Evolutionary conservation across 2,113 vertebrate species (phyloP), one percentile per base, ranked within the genome.

Genomic region (Thalassoma bifasciatum): DNA sequence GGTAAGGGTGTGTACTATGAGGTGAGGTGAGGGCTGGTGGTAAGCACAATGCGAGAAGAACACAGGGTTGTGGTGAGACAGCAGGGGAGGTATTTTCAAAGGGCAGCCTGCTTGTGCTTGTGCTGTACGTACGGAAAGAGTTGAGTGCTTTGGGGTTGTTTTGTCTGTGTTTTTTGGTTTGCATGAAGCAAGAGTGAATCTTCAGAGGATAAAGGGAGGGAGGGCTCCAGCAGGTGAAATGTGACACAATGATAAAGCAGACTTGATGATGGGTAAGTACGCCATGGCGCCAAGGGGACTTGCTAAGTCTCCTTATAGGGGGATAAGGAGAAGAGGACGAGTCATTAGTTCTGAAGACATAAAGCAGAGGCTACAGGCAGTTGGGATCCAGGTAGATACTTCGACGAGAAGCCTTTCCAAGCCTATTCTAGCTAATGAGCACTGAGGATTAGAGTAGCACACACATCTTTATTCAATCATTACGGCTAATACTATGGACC

Each of bases 401-500:
- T 44, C 74, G 59, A 77, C 79, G 53, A 58, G 62, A 80, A 72
- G 36, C 71, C 71, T 89, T 85, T 63, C 51, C 50, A 86, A 75
- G 82, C 42, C 59, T 72, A 85, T 86, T 74, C 57, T 13, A 59
- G 58, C 58, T 86, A 88, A 89, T 84, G 82, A 89, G 79, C 77
- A 30, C 30, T 66, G 80, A 82, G 79, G 44, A 82, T 82, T 70
- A 70, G 23, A 81, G 75, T 34, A 44, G 71, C 59, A 21, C 57
- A 65, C 77, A 80, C 79, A 87, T 86, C 78, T 81, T 89, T 60
- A 81, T 84, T 86, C 60, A 61, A 72, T 90, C 88, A 84, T 91
- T 92, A 89, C 19, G 5, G 69, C 79, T 89, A 87, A 90, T 90
- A 84, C 84, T 87, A 68, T 83, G 85, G 88, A 87, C 82, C 78